phyloP scores from a whole-genome alignment of 2,113 vertebrate genomes.

The Etheostoma cragini region DNA sequence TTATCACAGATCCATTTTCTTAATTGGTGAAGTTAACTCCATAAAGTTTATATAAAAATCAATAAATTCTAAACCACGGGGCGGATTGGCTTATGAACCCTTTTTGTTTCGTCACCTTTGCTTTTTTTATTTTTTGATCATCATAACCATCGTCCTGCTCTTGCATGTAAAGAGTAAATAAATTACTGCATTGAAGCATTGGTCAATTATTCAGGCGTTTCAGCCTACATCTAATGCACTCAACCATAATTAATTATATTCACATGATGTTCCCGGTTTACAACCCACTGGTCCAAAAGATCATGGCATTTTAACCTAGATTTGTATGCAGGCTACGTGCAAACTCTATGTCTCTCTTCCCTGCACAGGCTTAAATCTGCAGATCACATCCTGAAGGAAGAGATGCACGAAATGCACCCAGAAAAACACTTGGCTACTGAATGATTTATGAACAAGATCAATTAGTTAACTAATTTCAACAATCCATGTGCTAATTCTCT shows the following conservation, averaged over 20 bases:
- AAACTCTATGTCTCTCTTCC: slow-evolving; percentile 9
- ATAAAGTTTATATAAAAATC: slow-evolving; percentile 56
- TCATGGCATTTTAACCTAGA: slow-evolving; percentile 63
- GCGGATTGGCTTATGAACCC: slow-evolving; percentile 27
- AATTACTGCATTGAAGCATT: slow-evolving; percentile 44
- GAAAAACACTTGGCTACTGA: slow-evolving; percentile 39
- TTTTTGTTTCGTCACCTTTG: slow-evolving; percentile 52
- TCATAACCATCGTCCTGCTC: slow-evolving; percentile 18
- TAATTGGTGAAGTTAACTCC: slow-evolving; percentile 59
- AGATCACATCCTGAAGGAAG: slow-evolving; percentile 9
- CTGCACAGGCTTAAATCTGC: not conserved
- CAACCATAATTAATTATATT: slow-evolving; percentile 54
- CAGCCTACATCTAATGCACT: slow-evolving; percentile 50
- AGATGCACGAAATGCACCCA: slow-evolving; percentile 1
- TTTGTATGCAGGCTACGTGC: slow-evolving; percentile 50
- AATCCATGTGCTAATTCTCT: slow-evolving; percentile 58
- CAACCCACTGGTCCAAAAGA: slow-evolving; percentile 60
- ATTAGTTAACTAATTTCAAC: slow-evolving; percentile 68
- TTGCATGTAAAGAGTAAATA: slow-evolving; percentile 53
- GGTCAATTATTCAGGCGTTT: slow-evolving; percentile 47
- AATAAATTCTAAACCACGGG: slow-evolving; percentile 37
- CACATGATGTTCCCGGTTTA: slow-evolving; percentile 44
- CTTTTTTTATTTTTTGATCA: slow-evolving; percentile 44
- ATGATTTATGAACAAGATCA: slow-evolving; percentile 66
- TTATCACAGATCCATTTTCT: slow-evolving; percentile 60